A percentile compares a stretch with the other conserved stretches of the same genome.
Conservation (phyloP, 2,797 vertebrate genomes). For the Trachops cirrhosus region DNA sequence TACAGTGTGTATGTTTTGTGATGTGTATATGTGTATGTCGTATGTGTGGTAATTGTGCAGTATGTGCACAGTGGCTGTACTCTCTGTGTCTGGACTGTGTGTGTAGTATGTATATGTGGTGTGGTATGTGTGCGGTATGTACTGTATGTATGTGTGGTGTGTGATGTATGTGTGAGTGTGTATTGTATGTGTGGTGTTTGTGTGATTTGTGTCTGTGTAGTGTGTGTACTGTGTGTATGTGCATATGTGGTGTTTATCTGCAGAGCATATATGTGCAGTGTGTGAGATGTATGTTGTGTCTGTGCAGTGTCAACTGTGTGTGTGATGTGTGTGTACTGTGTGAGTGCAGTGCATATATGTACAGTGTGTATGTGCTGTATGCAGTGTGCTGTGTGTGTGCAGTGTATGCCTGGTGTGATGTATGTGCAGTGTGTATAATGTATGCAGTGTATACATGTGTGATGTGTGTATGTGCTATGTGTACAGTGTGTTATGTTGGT, state of each 20-base stretch:
- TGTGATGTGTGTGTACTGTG: background rate
- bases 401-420: background rate
- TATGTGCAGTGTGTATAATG: accelerated
- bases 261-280: too few relatives aligned
- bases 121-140: too few relatives aligned
- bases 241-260: background rate
- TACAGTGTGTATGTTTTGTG: background rate
- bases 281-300: accelerated
- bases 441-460: accelerated
- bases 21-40: background rate
- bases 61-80: background rate
- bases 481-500: too few relatives aligned
- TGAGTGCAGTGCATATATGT: background rate
- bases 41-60: background rate
- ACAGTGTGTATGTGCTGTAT: too few relatives aligned
- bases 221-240: background rate
- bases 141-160: background rate
- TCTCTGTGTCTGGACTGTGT: background rate
- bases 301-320: background rate
- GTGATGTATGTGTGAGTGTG: too few relatives aligned
- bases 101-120: background rate
- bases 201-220: too few relatives aligned
- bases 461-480: background rate
- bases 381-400: background rate
- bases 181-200: too few relatives aligned